phyloP scores from a whole-genome alignment of 2,888 invertebrate genomes.

The Drosophila meridiana region DNA sequence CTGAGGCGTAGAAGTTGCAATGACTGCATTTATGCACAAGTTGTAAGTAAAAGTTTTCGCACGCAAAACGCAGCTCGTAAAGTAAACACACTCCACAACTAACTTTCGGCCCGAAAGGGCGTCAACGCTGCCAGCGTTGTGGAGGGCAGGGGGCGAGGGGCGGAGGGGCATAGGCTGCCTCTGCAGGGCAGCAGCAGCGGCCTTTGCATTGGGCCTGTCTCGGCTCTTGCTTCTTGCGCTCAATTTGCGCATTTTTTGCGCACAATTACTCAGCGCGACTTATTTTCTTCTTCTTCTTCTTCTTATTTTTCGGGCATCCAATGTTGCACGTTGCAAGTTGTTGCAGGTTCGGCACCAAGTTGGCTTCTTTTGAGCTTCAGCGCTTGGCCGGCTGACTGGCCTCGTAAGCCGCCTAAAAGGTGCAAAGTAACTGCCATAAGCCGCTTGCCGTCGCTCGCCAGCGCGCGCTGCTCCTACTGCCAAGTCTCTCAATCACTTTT shows the following conservation, averaged over 20 bases:
- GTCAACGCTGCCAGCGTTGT: background rate
- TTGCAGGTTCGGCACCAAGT: slow-evolving; percentile 42
- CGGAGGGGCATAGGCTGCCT: background rate
- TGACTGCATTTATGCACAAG: slow-evolving; percentile 76
- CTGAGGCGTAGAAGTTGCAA: slow-evolving; percentile 48
- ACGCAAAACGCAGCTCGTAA: slow-evolving; percentile 80
- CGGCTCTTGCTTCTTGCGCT: slow-evolving; percentile 68
- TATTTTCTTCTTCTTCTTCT: slow-evolving; percentile 25
- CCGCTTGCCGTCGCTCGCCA: slow-evolving; percentile 49
- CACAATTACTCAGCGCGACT: slow-evolving; percentile 82
- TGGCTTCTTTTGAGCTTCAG: slow-evolving; percentile 45
- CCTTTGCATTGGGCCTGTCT: slow-evolving; percentile 11
- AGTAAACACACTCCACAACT: slow-evolving; percentile 76
- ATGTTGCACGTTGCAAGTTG: slow-evolving; percentile 38
- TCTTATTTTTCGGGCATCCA: slow-evolving; percentile 1
- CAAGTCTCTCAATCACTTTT: slow-evolving; percentile 52
- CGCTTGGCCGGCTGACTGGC: slow-evolving; percentile 13
- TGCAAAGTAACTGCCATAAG: slow-evolving; percentile 77
- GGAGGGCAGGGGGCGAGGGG: background rate
- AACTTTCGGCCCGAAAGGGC: slow-evolving; percentile 51
- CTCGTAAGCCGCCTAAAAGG: slow-evolving; percentile 71
- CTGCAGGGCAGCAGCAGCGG: background rate
- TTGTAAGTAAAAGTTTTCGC: slow-evolving; percentile 80
- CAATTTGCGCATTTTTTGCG: slow-evolving; percentile 83
- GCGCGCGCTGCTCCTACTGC: slow-evolving; percentile 9